phyloP scores from a whole-genome alignment of 2,888 invertebrate genomes.

The Lasioglossum morio region DNA sequence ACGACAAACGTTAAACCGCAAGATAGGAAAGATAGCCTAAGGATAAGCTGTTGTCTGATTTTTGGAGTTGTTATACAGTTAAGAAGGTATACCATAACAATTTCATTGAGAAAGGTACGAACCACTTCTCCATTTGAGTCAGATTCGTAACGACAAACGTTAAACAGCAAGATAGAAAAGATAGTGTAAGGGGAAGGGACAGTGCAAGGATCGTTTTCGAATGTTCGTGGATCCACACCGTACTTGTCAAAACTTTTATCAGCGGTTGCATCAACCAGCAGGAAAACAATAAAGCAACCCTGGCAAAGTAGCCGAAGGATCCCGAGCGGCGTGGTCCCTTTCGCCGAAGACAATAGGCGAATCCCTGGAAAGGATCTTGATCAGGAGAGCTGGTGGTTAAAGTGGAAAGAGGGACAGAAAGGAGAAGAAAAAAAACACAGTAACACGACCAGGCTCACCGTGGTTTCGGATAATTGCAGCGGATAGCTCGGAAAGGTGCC shows the following conservation, averaged over 20 bases:
- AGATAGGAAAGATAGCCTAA: no score
- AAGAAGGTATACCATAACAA: no score
- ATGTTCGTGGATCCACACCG: background rate
- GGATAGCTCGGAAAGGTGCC: conserved; percentile 80
- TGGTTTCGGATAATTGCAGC: conserved; percentile 81
- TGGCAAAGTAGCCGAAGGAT: conserved; percentile 46
- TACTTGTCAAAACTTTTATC: conserved; percentile 81
- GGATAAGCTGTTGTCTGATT: no score
- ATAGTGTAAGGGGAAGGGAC: background rate
- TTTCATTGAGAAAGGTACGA: no score
- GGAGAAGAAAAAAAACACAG: conserved; percentile 50
- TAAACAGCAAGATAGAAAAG: background rate
- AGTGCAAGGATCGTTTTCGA: background rate
- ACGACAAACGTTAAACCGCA: no score
- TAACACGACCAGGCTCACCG: conserved; percentile 60
- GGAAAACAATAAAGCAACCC: conserved; percentile 68
- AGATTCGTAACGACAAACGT: background rate
- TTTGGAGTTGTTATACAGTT: no score
- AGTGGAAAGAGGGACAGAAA: background rate
- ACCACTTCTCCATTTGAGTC: background rate
- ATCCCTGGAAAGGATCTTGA: conserved; percentile 60
- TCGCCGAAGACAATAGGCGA: conserved; percentile 58
- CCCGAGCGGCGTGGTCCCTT: conserved; percentile 14
- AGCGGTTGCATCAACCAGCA: conserved; percentile 67
- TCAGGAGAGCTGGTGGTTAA: background rate